Base-by-base conservation (phyloP, 2,797 vertebrate species). In the Coregonus sp. region DNA sequence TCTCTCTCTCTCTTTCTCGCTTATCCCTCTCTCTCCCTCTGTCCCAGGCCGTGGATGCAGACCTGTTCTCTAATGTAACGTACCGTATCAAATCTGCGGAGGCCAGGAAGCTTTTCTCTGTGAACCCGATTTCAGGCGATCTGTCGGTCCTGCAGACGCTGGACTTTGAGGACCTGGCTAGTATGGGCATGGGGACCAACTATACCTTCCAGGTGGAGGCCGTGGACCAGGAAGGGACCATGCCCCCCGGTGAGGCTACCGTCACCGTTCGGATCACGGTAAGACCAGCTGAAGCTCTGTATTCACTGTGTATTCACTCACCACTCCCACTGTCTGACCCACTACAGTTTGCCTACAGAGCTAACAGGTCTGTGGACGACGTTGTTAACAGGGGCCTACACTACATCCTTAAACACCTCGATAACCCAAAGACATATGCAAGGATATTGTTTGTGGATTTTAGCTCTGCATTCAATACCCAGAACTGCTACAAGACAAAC, bases 171-270 rank as follows among this genome's bases (percentile, higher is more conserved):
- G 91, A 95, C n/a, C 95, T 99, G 87, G 88, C 93, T 35, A 92
- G 93, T 69, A 88, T 94, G 81, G 89, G 89, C 40, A 88, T 93
- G 84, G 96, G 96, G 59, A 91, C 96, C 51, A 95, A 90, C 65
- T 96, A 95, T 89, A 97, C 95, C 16, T 98, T 99, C 90, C 92
- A 97, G 0, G 96, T 99, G 86, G 97, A 99, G 89, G 98, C 97
- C 65, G 93, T 97, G 0, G 96, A 99, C 86, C 95, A 95, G 79
- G 94, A 93, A 73, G 96, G 95, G 82, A 88, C 94, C 3, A 96
- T 96, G 94, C 97, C 98, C 31, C 97, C 97, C 0, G 98, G 98
- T 16, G 92, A 95, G 18, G 96, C 97, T 52, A 97, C 96, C 0
- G 96, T 99, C 87, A 97, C 95, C 0, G 94, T 99, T 69, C 95